Base-by-base conservation (phyloP, 2,888 invertebrate genomes). In the Spisula solida region DNA sequence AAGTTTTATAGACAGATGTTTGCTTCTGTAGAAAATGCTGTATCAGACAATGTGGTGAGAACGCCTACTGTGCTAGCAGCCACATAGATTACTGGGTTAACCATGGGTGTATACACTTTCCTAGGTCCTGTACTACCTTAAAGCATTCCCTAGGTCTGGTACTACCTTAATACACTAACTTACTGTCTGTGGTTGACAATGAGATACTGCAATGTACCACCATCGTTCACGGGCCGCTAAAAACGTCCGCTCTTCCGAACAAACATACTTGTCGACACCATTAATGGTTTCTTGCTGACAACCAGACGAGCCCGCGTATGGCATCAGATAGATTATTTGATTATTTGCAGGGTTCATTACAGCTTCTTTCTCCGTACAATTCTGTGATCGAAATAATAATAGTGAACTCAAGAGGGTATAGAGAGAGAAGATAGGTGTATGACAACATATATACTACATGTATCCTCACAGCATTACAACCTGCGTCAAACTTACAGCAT, bases 181-280 rank as follows among this genome's bases (percentile, higher is more conserved):
- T 88, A 88, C 85, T 25, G 81, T 75, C 75, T n/a, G 6, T 56
- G 82, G 82, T 55, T 55, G 56, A 25, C 87, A 87, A 56, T 82
- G 87, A 16, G 87, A 82, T 20, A 98, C 97, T 0, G 98, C 99
- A 41, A 99, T 97, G 95, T 98, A 99, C 99, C 99, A 99, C 99
- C 99, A 99, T 31, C 99, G 97, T 95, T 98, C 98, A 82, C 99
- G 97, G 0, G 98, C 97, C 0, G 98, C 98, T 10, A 98, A 97
- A 96, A 99, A 99, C 87, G 97, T 97, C 85, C 98, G 90, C 34
- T 83, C 89, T 0, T 94, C 94, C 8, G 81, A 82, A 89, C 97
- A 97, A 14, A 90, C 88, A 60, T 94, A 93, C 91, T 91, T 93
- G 25, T 60, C 66, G 20, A 83, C 79, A 14, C 92, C 91, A 8